A percentile compares a stretch with the other conserved stretches of the same genome.
These are phyloP conservation scores for Brachypterus glaber DNA, from an alignment of 2,888 invertebrate species.

Conservation along the genomic window DNA sequence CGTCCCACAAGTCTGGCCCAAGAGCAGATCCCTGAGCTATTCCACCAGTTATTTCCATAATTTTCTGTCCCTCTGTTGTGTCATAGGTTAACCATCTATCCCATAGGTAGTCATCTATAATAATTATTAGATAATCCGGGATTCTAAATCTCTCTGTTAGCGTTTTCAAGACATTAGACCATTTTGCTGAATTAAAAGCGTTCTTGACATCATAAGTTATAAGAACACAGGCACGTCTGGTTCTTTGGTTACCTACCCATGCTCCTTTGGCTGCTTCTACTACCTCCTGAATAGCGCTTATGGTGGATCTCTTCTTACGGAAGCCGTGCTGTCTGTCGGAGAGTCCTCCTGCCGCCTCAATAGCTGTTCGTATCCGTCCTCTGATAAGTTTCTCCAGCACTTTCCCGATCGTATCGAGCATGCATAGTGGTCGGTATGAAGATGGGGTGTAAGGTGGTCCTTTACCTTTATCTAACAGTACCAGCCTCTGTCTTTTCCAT, in stretches of 20 bases:
- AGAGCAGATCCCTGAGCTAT: background rate
- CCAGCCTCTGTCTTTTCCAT: too few species aligned
- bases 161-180: too few species aligned
- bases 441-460: background rate
- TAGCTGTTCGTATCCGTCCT: background rate
- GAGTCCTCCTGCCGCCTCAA: background rate
- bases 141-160: background rate
- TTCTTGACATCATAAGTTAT: background rate
- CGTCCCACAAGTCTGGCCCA: background rate
- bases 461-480: too few species aligned
- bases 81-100: background rate
- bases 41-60: background rate
- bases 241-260: too few species aligned
- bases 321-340: background rate
- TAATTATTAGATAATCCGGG: background rate
- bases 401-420: too few species aligned
- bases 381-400: background rate
- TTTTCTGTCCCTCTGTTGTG: background rate
- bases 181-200: conserved; percentile 1
- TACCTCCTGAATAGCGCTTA: too few species aligned
- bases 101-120: too few species aligned
- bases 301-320: background rate
- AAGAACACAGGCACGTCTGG: too few species aligned
- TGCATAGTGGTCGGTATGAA: background rate
- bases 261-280: too few species aligned